Evolutionary conservation across 2,797 vertebrate species (phyloP).

Genomic region (Alectoris magna): DNA sequence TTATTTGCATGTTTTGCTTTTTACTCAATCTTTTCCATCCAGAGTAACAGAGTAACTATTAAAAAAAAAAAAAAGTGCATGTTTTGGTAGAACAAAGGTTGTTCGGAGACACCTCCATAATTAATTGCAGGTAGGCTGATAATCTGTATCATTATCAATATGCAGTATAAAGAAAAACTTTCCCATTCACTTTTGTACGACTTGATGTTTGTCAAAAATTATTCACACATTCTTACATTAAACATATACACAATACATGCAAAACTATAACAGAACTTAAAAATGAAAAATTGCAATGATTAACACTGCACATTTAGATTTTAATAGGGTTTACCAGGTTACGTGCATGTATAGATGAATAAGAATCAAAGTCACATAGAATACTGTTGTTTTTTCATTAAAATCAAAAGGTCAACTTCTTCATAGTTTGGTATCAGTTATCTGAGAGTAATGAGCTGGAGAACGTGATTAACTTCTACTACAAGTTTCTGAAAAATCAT

Average conservation of each 20-base stretch:
- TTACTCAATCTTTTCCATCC: background rate
- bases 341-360: background rate
- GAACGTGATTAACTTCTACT: background rate
- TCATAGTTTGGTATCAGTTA: background rate
- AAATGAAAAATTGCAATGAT: background rate
- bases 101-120: background rate
- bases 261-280: background rate
- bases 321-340: background rate
- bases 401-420: background rate
- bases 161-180: background rate
- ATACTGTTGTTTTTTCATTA: background rate
- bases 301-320: background rate
- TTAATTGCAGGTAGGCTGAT: background rate
- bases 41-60: background rate
- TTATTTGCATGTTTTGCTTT: background rate
- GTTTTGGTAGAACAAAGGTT: background rate
- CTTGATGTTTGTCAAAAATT: background rate
- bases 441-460: background rate
- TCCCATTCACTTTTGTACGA: background rate
- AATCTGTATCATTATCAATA: background rate
- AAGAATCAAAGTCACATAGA: background rate
- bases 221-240: background rate
- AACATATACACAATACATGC: background rate
- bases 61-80: background rate
- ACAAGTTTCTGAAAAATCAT: background rate